Conservation (phyloP, 2,888 invertebrate genomes). For the Lottia scabra region DNA sequence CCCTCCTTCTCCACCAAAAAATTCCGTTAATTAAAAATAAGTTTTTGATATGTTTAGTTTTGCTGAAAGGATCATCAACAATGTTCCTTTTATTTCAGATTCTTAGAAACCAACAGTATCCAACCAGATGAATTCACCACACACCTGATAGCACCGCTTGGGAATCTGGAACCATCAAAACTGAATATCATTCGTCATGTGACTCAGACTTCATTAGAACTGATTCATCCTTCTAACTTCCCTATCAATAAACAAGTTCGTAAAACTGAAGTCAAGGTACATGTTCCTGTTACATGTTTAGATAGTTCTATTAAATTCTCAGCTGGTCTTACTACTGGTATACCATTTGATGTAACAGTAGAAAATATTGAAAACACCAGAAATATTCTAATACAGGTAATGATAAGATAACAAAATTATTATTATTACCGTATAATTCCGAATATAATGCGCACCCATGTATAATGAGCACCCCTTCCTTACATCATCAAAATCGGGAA, state of each 20-base stretch:
- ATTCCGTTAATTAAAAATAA: too few relatives aligned
- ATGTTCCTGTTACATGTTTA: slow-evolving; percentile 83
- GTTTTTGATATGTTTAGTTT: too few relatives aligned
- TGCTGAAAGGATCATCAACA: too few relatives aligned
- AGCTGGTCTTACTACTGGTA: slow-evolving; percentile 88
- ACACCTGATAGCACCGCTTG: slow-evolving; percentile 79
- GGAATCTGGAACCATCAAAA: slow-evolving; percentile 51
- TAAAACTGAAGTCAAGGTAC: slow-evolving; percentile 73
- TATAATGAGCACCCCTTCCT: too few relatives aligned
- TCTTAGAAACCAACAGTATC: slow-evolving; percentile 72
- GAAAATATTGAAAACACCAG: slow-evolving; percentile 81
- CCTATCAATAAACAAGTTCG: slow-evolving; percentile 47
- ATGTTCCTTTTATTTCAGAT: slow-evolving; percentile 47
- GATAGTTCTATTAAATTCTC: slow-evolving; percentile 90
- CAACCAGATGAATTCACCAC: slow-evolving; percentile 85
- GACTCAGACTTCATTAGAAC: slow-evolving; percentile 50
- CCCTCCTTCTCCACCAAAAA: too few relatives aligned
- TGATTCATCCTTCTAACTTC: slow-evolving; percentile 42
- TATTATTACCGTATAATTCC: too few relatives aligned
- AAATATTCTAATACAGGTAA: slow-evolving; percentile 83
- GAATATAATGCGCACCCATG: too few relatives aligned
- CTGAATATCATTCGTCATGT: slow-evolving; percentile 48
- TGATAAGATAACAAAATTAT: background rate
- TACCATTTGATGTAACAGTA: slow-evolving; percentile 89
- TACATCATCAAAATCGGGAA: too few relatives aligned